Conservation (phyloP, 2,888 invertebrate species). For the Agrypnus murinus region DNA sequence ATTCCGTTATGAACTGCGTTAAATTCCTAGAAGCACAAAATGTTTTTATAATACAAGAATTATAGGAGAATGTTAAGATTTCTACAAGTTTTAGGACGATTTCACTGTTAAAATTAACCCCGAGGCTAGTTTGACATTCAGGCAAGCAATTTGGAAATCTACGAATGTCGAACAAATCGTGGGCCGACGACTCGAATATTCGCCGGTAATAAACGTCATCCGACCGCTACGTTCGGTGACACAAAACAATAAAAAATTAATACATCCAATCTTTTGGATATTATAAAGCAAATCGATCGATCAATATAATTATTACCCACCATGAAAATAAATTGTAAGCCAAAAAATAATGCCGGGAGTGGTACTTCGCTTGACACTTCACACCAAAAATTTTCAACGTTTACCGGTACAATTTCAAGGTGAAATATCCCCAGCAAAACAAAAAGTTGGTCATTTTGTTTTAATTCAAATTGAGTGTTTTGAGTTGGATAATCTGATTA, state of each 20-base stretch:
- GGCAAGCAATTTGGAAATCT: constrained; percentile 18
- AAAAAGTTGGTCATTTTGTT: too few relatives aligned
- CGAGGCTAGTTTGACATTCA: constrained; percentile 42
- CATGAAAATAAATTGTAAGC: constrained; percentile 37
- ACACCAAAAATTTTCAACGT: constrained; percentile 59
- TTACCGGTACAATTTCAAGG: constrained; percentile 18
- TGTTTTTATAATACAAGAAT: too few relatives aligned
- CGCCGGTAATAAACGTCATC: neutral
- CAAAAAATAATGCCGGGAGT: constrained; percentile 58
- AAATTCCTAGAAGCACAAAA: neutral
- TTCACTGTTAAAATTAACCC: constrained; percentile 41
- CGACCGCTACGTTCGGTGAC: neutral
- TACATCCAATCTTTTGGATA: too few relatives aligned
- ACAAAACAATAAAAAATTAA: neutral
- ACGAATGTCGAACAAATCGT: constrained; percentile 5
- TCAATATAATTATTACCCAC: constrained; percentile 28
- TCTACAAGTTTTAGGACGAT: neutral
- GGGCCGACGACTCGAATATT: constrained; percentile 1
- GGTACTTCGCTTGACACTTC: constrained; percentile 56
- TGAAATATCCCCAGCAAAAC: neutral
- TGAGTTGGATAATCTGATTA: too few relatives aligned
- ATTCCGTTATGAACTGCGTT: constrained; percentile 6
- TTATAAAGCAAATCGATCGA: too few relatives aligned
- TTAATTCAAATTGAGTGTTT: too few relatives aligned
- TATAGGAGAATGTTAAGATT: neutral